phyloP scores from a whole-genome alignment of 2,888 invertebrate genomes.

The Aleiodes leptofemur region DNA sequence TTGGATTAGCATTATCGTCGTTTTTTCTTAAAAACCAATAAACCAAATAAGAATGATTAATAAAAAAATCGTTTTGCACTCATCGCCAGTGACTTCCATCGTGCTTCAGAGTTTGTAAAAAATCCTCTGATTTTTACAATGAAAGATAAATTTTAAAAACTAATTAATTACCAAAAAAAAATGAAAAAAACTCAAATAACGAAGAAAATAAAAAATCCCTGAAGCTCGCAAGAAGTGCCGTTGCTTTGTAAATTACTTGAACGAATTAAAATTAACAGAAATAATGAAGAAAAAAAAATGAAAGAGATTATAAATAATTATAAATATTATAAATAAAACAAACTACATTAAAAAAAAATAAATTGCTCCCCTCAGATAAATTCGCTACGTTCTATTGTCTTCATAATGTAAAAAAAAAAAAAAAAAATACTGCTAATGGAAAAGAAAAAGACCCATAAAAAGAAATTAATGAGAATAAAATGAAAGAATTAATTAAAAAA shows the following conservation, averaged over 20 bases:
- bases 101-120: slow-evolving; percentile 16
- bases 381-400: slow-evolving; percentile 34
- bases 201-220: not conserved
- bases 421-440: not conserved
- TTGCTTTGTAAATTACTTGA: slow-evolving; percentile 29
- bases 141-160: not conserved
- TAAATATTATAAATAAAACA: too few relatives aligned
- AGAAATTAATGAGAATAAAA: slow-evolving; percentile 6
- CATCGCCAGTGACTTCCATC: slow-evolving; percentile 1
- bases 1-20: slow-evolving; percentile 51
- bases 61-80: slow-evolving; percentile 37
- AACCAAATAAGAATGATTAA: slow-evolving; percentile 3
- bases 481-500: slow-evolving; percentile 22
- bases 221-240: slow-evolving; percentile 21
- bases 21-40: slow-evolving; percentile 56
- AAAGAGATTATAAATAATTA: slow-evolving; percentile 1
- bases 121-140: slow-evolving; percentile 1
- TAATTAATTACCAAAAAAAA: not conserved
- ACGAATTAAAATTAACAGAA: slow-evolving; percentile 38
- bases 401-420: slow-evolving; percentile 17
- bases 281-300: slow-evolving; percentile 2
- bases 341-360: too few relatives aligned
- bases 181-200: slow-evolving; percentile 7
- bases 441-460: too few relatives aligned
- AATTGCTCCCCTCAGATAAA: not conserved